A percentile compares a stretch with the other conserved stretches of the same genome.
Evolutionary conservation across 2,888 invertebrate genomes (phyloP).

Genomic region (Cephus runcator): DNA sequence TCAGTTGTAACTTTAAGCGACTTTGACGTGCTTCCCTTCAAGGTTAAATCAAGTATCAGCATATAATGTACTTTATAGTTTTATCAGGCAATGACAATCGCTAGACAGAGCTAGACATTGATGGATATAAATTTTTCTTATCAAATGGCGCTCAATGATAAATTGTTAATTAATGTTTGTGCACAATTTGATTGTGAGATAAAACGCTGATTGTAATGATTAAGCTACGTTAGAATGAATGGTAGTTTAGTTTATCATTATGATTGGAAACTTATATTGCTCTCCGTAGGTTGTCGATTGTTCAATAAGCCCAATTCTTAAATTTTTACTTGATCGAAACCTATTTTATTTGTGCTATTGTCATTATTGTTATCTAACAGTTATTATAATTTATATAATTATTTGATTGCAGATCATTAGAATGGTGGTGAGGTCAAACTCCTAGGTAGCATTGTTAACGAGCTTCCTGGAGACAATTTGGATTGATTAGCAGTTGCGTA

Average conservation of each 20-base stretch:
- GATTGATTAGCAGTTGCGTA: neutral
- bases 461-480: neutral
- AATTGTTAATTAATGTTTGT: too few species aligned
- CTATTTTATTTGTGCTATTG: neutral
- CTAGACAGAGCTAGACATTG: neutral
- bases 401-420: slow-evolving; percentile 44
- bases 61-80: neutral
- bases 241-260: neutral
- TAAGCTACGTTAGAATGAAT: neutral
- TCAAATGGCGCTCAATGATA: too few species aligned
- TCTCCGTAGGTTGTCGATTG: neutral
- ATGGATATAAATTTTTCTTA: too few species aligned
- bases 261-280: neutral
- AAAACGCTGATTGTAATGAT: neutral
- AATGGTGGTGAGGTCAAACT: slow-evolving; percentile 38
- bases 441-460: slow-evolving; percentile 25
- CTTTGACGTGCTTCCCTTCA: neutral
- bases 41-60: neutral
- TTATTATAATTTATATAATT: neutral
- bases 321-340: neutral
- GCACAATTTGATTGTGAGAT: neutral
- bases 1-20: neutral
- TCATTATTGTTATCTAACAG: neutral
- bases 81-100: neutral
- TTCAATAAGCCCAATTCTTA: neutral